Evolutionary conservation across 2,797 vertebrate species (phyloP), one percentile per base, ranked within the genome.

Genomic region (Adelosebastes latens): DNA sequence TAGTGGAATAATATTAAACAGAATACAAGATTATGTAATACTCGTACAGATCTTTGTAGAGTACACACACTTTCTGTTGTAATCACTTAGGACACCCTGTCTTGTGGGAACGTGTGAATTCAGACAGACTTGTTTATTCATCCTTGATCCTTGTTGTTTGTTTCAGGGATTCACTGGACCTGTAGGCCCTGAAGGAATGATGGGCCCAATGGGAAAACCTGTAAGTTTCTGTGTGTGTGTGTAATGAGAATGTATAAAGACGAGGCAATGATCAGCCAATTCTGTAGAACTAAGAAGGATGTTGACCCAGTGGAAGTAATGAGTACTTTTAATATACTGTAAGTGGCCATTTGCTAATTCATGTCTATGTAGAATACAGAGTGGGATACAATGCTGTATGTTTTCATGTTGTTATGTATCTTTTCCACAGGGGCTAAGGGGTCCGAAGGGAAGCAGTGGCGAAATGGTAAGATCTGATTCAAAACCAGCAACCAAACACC

Each of bases 91-190:
- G 24, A 52, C 20, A 63, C 12, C 53, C 3, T 64, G 10, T 64
- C 27, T 58, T 22, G 4, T 66, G 18, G 27, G 4, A 34, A 61
- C 2, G 7, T 60, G 14, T 69, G 14, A 16, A 72, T 11, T 65
- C 8, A 53, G 22, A 22, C 3, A 31, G n/a, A 55, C 16, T 2
- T 55, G 2, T 68, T 60, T 24, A 66, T 53, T 71, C 46, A 34
- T 46, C 3, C 24, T 13, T 49, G 88, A 79, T 84, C 25, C 8
- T 42, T n/a, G 1, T 4, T 84, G 74, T 91, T 79, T 92, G 18
- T 95, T 95, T 84, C 92, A 99, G 98, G 98, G 98, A 88, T 96
- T 96, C 80, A 91, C 95, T 83, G 98, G 98, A 88, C 97, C 97
- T 59, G 81, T 96, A 8, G 98, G 98, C 81, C 97, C 96, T 85